Evolutionary conservation across 1,140 invertebrate genomes (phyloP), one percentile per base, ranked within the genome.

Genomic region (Psix sp.): DNA sequence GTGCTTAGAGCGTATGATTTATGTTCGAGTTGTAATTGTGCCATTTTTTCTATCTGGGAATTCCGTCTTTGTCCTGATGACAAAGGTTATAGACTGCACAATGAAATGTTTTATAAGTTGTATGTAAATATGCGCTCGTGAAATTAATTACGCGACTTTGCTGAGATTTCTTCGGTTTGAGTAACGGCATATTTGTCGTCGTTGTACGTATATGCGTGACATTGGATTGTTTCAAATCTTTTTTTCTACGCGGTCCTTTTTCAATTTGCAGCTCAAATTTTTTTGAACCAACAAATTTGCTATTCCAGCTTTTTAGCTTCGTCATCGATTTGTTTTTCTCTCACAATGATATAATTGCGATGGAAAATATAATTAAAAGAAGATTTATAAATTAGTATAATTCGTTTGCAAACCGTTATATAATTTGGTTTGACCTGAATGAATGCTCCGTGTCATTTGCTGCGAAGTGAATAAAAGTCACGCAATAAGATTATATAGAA

Each of bases 401-500:
- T 65, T 59, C 52, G 56, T 48, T 54, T 60, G 51, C 15, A 48
- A 68, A 59, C 36, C 38, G 49, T 65, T 65, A 70, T 66, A 62
- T 66, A 66, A 56, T 65, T 72, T 56, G 39, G 36, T 24, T 59
- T 75, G 57, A 68, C 56, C 65, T 36, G 60, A 66, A 70, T 65
- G 57, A 68, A 54, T 13, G 35, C 26, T 39, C n/a, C 43, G 62
- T 66, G 56, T 67, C 62, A 62, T 67, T 62, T 60, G 57, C 33
- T 56, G 18, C 39, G 20, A 56, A 45, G 48, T 51, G 66, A 71
- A 71, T 67, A 40, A 71, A 57, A 76, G 66, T 71, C 73, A 76
- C 73, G 66, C 66, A 66, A 76, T 66, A 62, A 51, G 51, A 49
- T 33, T 57, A 65, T 52, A 66, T 59, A 70, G 65, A 70, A 66